Evolutionary conservation across 2,888 invertebrate genomes (phyloP).

Genomic region (Rhynchonema sp.): DNA sequence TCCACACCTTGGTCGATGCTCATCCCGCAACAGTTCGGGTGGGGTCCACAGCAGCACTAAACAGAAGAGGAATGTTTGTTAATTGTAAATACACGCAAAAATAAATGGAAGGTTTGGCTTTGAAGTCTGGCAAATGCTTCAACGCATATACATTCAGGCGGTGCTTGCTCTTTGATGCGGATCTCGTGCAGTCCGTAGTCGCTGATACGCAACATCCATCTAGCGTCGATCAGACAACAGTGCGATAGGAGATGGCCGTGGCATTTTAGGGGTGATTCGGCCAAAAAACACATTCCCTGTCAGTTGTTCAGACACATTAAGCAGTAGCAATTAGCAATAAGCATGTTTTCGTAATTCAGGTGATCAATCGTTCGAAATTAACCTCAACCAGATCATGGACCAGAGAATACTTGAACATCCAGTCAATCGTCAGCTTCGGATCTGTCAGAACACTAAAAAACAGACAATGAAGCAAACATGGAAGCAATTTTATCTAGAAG

Average conservation of each 20-base stretch:
- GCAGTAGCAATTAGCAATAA: too few relatives aligned
- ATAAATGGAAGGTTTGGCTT: too few relatives aligned
- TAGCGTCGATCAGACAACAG: background rate
- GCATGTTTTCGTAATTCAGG: too few relatives aligned
- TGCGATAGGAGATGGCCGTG: constrained; percentile 1
- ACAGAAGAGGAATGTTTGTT: too few relatives aligned
- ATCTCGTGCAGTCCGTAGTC: background rate
- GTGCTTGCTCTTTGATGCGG: background rate
- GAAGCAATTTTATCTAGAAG: too few relatives aligned
- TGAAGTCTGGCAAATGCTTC: too few relatives aligned
- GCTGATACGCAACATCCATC: constrained; percentile 2
- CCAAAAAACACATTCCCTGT: background rate
- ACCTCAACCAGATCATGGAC: background rate
- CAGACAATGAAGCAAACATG: too few relatives aligned
- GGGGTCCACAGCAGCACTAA: background rate
- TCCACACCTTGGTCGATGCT: background rate
- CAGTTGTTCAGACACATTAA: too few relatives aligned
- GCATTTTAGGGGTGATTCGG: background rate
- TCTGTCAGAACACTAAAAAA: background rate
- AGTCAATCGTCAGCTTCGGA: background rate
- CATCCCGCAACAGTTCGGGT: background rate
- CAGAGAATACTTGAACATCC: constrained; percentile 5
- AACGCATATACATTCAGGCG: too few relatives aligned
- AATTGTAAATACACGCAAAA: too few relatives aligned
- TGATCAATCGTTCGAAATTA: too few relatives aligned